A percentile compares a stretch with the other conserved stretches of the same genome.
Conservation (phyloP, 2,797 vertebrate species). For the Parotocinclus haroldoi region DNA sequence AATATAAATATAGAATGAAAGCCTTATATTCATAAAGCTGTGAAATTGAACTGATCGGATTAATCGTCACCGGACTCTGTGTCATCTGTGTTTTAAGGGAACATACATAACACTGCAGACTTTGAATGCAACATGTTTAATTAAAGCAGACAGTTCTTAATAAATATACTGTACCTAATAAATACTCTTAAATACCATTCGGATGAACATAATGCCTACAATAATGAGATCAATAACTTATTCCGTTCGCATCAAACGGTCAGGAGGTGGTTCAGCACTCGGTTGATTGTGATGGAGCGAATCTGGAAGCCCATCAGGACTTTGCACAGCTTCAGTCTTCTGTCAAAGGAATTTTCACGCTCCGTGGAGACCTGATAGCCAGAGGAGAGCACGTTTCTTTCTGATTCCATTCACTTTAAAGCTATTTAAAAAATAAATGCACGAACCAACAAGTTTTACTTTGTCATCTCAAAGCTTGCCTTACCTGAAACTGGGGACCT, state of each 20-base stretch:
- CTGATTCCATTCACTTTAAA: neutral
- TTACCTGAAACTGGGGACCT: constrained; percentile 22
- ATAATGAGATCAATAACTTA: neutral
- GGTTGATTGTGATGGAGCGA: constrained; percentile 67
- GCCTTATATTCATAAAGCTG: no score
- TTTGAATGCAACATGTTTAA: constrained; percentile 11
- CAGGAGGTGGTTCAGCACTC: constrained; percentile 58
- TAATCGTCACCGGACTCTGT: no score
- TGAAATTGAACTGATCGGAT: no score
- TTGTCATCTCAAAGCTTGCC: neutral
- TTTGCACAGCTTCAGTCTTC: constrained; percentile 66
- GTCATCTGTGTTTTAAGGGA: no score
- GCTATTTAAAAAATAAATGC: neutral
- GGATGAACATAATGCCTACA: neutral
- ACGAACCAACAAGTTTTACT: no score
- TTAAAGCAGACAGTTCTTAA: neutral
- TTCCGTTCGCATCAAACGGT: neutral
- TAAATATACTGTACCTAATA: constrained; percentile 22
- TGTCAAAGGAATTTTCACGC: constrained; percentile 46
- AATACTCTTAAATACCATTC: constrained; percentile 26
- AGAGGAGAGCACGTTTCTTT: neutral
- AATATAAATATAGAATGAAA: no score
- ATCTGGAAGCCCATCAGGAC: constrained; percentile 65
- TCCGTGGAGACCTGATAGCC: constrained; percentile 22
- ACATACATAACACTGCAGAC: neutral